phyloP scores from a whole-genome alignment of 2,113 vertebrate genomes.

The Malurus alboscapulatus region DNA sequence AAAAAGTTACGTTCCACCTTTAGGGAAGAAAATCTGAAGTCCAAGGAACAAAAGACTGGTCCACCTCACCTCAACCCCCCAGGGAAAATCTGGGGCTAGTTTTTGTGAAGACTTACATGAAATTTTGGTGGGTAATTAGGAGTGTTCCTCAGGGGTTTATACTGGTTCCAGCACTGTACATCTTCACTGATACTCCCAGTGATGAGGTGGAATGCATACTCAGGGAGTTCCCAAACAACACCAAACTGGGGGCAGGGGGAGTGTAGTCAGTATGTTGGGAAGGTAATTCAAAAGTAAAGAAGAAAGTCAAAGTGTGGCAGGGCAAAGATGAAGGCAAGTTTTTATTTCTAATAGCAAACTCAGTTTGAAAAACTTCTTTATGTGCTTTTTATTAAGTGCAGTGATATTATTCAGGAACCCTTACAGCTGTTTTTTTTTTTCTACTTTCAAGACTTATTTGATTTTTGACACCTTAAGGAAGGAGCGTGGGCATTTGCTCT shows the following conservation, averaged over 20 bases:
- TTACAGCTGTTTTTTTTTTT: neutral
- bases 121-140: neutral
- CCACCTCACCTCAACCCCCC: neutral
- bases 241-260: fast-evolving
- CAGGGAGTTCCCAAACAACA: neutral
- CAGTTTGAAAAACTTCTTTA: neutral
- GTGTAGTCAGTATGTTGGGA: neutral
- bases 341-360: neutral
- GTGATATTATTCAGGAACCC: neutral
- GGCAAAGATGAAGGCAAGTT: neutral
- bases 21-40: neutral
- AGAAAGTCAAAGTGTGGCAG: neutral
- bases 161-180: neutral
- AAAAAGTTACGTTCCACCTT: neutral
- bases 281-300: neutral
- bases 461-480: neutral
- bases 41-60: neutral
- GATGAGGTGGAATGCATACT: neutral
- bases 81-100: neutral
- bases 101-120: neutral
- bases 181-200: neutral
- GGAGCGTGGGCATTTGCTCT: neutral
- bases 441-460: neutral
- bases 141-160: neutral
- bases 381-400: neutral